Conservation (phyloP, 2,113 vertebrate species). For the Poecile atricapillus region DNA sequence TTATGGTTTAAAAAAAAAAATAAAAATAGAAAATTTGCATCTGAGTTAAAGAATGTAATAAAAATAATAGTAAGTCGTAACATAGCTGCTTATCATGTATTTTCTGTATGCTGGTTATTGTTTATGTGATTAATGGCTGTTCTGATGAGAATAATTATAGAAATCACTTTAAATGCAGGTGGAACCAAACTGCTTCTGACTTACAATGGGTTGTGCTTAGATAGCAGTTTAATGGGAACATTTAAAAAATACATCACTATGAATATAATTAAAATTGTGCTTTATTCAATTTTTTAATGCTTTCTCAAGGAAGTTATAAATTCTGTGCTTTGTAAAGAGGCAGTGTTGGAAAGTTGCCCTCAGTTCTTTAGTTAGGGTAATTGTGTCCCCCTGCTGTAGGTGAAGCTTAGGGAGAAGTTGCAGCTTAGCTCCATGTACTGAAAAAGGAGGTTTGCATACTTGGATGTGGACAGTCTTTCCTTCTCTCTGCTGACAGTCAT, state of each 20-base stretch:
- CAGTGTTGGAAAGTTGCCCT: background rate
- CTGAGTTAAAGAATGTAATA: background rate
- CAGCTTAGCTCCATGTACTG: background rate
- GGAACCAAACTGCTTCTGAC: background rate
- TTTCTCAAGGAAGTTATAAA: background rate
- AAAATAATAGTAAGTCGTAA: background rate
- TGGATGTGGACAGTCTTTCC: background rate
- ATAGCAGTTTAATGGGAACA: background rate
- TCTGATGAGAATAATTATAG: conserved; percentile 24
- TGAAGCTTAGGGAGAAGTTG: background rate
- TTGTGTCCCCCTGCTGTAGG: background rate
- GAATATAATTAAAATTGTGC: background rate
- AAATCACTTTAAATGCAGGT: conserved; percentile 37
- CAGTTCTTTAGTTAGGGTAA: background rate
- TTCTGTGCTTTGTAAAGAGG: background rate
- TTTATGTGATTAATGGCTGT: conserved; percentile 32
- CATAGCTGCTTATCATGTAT: background rate
- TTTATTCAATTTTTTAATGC: background rate
- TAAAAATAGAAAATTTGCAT: background rate
- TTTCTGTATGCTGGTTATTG: conserved; percentile 20
- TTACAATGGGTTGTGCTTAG: background rate
- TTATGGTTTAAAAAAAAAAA: background rate
- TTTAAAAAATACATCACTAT: conserved; percentile 1
- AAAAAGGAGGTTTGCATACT: background rate
- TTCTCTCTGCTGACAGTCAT: background rate